Conservation (phyloP, 2,113 vertebrate genomes). For the Prochilodus magdalenae region DNA sequence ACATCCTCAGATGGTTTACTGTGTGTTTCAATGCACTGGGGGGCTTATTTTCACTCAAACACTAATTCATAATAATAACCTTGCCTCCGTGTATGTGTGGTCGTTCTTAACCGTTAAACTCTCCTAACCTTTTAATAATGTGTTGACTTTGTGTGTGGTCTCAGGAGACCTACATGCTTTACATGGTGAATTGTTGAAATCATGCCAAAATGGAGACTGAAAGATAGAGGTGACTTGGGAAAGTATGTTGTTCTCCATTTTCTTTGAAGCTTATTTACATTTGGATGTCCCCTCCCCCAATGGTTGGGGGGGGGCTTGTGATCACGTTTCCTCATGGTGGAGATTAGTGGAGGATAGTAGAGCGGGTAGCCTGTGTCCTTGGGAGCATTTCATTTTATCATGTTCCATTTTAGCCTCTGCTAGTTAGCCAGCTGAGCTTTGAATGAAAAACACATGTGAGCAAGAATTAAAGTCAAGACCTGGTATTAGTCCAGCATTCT, state of each 20-base stretch:
- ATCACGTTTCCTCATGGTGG: conserved; percentile 62
- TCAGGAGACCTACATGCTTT: neutral
- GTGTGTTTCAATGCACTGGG: neutral
- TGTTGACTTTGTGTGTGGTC: conserved; percentile 33
- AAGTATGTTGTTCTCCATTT: conserved; percentile 14
- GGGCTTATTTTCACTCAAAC: conserved; percentile 37
- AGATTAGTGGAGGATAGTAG: conserved; percentile 55
- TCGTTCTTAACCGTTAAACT: conserved; percentile 20
- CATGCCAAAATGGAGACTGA: conserved; percentile 11
- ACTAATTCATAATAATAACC: conserved; percentile 25
- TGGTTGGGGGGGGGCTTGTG: conserved; percentile 31
- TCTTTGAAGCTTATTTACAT: conserved; percentile 29
- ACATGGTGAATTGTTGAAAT: conserved; percentile 29
- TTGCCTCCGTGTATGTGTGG: conserved; percentile 39
- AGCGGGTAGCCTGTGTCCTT: conserved; percentile 59
- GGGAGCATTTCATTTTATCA: conserved; percentile 50
- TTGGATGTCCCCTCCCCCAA: conserved; percentile 28
- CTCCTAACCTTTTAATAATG: conserved; percentile 31
- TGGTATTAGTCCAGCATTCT: conserved; percentile 40
- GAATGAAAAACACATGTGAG: conserved; percentile 52
- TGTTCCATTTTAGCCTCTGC: conserved; percentile 33
- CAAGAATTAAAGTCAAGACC: conserved; percentile 51
- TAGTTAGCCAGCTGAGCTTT: conserved; percentile 51
- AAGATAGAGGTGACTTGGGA: conserved; percentile 36
- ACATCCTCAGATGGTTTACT: conserved; percentile 3